These are phyloP conservation scores for Malurus alboscapulatus DNA, from an alignment of 2,113 vertebrate genomes.

Conservation along the genomic window DNA sequence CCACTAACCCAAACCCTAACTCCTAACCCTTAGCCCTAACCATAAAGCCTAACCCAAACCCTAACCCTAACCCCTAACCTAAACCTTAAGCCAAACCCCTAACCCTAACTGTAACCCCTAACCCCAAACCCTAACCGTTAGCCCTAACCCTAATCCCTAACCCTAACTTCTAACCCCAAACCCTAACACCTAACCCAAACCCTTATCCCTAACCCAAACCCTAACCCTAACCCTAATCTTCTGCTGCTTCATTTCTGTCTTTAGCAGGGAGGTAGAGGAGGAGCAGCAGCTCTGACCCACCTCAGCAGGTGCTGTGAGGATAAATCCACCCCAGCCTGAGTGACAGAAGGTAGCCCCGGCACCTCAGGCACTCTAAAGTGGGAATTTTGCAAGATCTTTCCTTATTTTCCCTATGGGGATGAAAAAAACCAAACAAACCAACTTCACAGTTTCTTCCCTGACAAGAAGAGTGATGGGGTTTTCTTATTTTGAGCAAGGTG, in stretches of 20 bases:
- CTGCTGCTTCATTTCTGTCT: background rate
- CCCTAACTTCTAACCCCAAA: too few species aligned
- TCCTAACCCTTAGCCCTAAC: too few species aligned
- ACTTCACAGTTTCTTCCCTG: background rate
- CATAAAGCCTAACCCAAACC: too few species aligned
- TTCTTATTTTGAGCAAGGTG: conserved; percentile 22
- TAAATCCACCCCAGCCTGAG: background rate
- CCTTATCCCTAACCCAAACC: too few species aligned
- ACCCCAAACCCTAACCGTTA: too few species aligned
- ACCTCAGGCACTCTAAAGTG: background rate
- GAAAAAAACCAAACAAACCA: conserved; percentile 13
- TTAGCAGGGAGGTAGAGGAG: background rate
- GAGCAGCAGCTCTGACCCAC: background rate
- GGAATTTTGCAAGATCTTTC: background rate
- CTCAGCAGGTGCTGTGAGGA: background rate
- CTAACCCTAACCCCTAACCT: too few species aligned
- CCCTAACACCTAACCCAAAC: too few species aligned
- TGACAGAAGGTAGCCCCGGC: background rate
- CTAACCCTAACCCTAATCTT: background rate
- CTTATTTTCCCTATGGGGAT: background rate
- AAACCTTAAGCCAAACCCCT: too few species aligned
- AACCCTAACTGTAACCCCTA: too few species aligned
- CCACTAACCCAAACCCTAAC: too few species aligned
- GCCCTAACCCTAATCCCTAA: too few species aligned
- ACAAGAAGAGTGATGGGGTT: background rate